phyloP scores from a whole-genome alignment of 2,888 invertebrate species.

The Helobdella robusta region DNA sequence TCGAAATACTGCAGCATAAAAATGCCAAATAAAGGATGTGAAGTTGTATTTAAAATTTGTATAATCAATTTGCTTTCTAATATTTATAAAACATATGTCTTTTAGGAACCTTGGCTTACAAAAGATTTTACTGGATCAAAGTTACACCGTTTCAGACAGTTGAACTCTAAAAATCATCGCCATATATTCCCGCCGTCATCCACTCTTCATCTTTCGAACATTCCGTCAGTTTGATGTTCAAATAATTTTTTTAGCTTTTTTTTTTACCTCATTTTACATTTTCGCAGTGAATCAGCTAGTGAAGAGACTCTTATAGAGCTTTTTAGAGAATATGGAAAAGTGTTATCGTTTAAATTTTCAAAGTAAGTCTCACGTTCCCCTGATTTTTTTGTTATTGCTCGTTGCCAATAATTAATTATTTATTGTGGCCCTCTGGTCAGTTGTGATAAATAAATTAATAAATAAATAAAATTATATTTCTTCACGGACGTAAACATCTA shows the following conservation, averaged over 20 bases:
- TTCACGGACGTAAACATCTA: too few species aligned
- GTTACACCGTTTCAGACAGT: conserved; percentile 78
- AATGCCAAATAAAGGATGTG: conserved; percentile 20
- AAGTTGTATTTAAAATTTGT: neutral
- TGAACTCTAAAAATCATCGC: conserved; percentile 98
- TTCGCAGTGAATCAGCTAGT: conserved; percentile 5
- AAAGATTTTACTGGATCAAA: conserved; percentile 21
- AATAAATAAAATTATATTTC: too few species aligned
- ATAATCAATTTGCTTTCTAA: neutral
- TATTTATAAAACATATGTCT: neutral
- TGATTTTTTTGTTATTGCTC: neutral
- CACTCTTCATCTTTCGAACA: conserved; percentile 97
- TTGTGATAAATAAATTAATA: too few species aligned
- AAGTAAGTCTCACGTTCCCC: neutral
- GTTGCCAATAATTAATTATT: too few species aligned
- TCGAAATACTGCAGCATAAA: conserved; percentile 11
- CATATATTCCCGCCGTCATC: conserved; percentile 98
- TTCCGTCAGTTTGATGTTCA: conserved; percentile 63
- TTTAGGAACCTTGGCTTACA: conserved; percentile 19
- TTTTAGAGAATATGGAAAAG: conserved; percentile 11
- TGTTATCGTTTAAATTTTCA: conserved; percentile 18
- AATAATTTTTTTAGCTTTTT: neutral
- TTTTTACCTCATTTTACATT: neutral
- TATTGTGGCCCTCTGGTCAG: too few species aligned
- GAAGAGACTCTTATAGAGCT: conserved; percentile 9